A percentile compares a stretch with the other conserved stretches of the same genome.
These are phyloP conservation scores for Galeopterus variegatus DNA, from an alignment of 2,113 vertebrate genomes.

Conservation along the genomic window DNA sequence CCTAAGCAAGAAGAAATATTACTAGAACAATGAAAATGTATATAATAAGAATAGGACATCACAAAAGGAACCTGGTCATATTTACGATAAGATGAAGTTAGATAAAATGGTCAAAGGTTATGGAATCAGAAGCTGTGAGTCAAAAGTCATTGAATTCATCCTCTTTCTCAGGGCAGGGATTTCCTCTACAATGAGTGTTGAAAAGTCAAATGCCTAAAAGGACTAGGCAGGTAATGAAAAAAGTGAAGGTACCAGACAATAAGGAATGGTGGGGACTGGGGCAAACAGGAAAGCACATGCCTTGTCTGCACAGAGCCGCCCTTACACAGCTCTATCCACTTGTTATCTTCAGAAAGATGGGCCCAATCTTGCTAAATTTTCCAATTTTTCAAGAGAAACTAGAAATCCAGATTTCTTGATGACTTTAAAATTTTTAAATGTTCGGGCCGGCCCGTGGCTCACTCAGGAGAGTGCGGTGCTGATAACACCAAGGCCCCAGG, in stretches of 20 bases:
- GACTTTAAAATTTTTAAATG: background rate
- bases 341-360: background rate
- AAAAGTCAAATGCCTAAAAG: background rate
- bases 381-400: background rate
- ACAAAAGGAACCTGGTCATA: background rate
- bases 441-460: no score
- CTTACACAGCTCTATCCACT: background rate
- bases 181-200: background rate
- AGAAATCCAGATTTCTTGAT: background rate
- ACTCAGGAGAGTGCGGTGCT: no score
- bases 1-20: background rate
- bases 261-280: background rate
- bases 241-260: background rate
- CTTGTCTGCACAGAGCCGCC: background rate
- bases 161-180: background rate
- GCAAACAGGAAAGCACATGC: background rate
- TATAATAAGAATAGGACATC: conserved; percentile 6
- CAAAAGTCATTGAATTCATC: background rate
- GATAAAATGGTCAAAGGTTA: background rate
- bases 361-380: background rate
- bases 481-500: no score
- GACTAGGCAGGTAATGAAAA: background rate
- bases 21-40: background rate
- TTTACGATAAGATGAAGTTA: background rate
- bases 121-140: background rate